These are phyloP conservation scores for Philhelius pedissequus DNA, from an alignment of 2,888 invertebrate species.

Conservation along the genomic window DNA sequence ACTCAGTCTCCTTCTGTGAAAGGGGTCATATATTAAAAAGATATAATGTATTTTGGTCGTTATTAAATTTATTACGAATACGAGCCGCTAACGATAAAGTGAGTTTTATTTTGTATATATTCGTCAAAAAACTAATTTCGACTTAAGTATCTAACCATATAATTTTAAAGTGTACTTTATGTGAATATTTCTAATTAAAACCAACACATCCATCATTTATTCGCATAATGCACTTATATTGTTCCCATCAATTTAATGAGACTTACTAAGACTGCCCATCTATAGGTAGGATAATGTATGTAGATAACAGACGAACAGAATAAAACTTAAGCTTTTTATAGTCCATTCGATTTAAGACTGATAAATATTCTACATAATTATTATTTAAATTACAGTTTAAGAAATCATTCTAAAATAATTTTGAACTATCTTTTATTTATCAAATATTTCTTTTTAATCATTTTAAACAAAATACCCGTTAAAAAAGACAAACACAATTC, in stretches of 20 bases:
- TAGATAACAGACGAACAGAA: not conserved
- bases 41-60: too few species aligned
- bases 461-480: conserved; percentile 32
- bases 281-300: not conserved
- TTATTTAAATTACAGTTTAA: not conserved
- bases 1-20: too few species aligned
- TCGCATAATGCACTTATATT: not conserved
- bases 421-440: not conserved
- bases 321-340: not conserved
- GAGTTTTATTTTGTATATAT: too few species aligned
- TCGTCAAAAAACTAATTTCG: too few species aligned
- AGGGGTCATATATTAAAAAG: too few species aligned
- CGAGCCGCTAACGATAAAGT: too few species aligned
- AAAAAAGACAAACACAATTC: not conserved
- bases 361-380: not conserved
- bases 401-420: not conserved
- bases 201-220: too few species aligned
- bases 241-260: not conserved
- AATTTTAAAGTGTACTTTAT: too few species aligned
- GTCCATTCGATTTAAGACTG: too few species aligned
- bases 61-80: too few species aligned
- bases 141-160: too few species aligned
- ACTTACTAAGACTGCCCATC: not conserved
- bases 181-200: too few species aligned
- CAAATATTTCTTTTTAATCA: not conserved